Conservation (phyloP, 2,797 vertebrate genomes). For the Gila robusta region DNA sequence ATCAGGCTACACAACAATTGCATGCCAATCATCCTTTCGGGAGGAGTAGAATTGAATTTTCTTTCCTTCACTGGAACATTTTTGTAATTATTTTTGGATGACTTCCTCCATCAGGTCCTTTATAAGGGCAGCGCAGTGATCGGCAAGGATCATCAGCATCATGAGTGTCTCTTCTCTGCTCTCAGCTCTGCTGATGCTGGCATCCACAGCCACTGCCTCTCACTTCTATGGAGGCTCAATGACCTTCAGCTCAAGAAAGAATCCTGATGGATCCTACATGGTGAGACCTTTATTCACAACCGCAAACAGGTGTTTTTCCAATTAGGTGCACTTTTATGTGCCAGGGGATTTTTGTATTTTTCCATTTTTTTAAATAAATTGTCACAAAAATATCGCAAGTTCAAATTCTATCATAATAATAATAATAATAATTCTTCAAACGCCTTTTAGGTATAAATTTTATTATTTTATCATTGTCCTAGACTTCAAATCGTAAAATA, state of each 20-base stretch:
- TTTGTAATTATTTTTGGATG: background rate
- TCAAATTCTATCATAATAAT: no score
- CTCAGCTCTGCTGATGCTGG: slow-evolving; percentile 51
- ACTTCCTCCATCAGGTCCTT: slow-evolving; percentile 23
- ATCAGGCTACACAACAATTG: background rate
- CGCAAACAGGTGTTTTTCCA: background rate
- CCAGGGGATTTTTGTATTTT: background rate
- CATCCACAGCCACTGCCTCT: background rate
- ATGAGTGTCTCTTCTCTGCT: slow-evolving; percentile 41
- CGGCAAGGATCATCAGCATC: background rate
- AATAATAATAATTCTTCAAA: background rate
- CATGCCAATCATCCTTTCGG: background rate
- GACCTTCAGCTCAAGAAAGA: slow-evolving; percentile 43
- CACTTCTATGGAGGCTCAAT: slow-evolving; percentile 63
- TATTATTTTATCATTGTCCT: no score
- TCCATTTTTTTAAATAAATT: background rate
- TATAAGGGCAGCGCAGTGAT: background rate
- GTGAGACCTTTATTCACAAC: slow-evolving; percentile 41
- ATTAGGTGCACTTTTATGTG: background rate
- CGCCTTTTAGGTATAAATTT: background rate
- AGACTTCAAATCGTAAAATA: background rate
- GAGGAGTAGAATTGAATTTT: background rate
- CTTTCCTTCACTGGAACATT: background rate
- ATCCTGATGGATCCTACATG: background rate
- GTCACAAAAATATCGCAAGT: no score